These are phyloP conservation scores for Picathartes gymnocephalus DNA, from an alignment of 2,113 vertebrate genomes.

Conservation along the genomic window DNA sequence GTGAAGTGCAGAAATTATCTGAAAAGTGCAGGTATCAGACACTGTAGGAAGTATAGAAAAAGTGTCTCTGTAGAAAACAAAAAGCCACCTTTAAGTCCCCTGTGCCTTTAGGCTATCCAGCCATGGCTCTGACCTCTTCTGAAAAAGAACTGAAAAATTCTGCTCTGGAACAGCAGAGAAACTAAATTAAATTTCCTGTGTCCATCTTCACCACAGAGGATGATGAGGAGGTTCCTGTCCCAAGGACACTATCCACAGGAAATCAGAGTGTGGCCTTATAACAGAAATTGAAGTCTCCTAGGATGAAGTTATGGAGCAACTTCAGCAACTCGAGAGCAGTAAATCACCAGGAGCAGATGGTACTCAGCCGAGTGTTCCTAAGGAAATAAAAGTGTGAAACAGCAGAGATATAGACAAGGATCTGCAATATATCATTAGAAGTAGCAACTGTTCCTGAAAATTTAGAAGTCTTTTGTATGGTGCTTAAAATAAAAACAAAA, in stretches of 20 bases:
- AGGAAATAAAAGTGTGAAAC: slow-evolving; percentile 75
- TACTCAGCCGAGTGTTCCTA: slow-evolving; percentile 69
- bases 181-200: neutral
- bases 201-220: neutral
- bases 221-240: slow-evolving; percentile 27
- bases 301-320: slow-evolving; percentile 63
- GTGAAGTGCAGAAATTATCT: neutral
- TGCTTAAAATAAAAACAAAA: neutral
- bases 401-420: slow-evolving; percentile 63
- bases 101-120: neutral
- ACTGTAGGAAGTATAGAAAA: neutral
- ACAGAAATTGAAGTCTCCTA: slow-evolving; percentile 57
- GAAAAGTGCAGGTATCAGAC: neutral
- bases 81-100: neutral
- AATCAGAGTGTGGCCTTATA: slow-evolving; percentile 43
- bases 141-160: neutral
- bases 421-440: slow-evolving; percentile 62
- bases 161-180: neutral
- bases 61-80: neutral
- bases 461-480: slow-evolving; percentile 50
- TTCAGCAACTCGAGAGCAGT: slow-evolving; percentile 61
- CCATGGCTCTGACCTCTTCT: neutral
- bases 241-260: slow-evolving; percentile 59
- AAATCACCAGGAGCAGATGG: slow-evolving; percentile 76
- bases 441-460: slow-evolving; percentile 63